phyloP scores from a whole-genome alignment of 2,113 vertebrate genomes.

The Argyrosomus japonicus region DNA sequence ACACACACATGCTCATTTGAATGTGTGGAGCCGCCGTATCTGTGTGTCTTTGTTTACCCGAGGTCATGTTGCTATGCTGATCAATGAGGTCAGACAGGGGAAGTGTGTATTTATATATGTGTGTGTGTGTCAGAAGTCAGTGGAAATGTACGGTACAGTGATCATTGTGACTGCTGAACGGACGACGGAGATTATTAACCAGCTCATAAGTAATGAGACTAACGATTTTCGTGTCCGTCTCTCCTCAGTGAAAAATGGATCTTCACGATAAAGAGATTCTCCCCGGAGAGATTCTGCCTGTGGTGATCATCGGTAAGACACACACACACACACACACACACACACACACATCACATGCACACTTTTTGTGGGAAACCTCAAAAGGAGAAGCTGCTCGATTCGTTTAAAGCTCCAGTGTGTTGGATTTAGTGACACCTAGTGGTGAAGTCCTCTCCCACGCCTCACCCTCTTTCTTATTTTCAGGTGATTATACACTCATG shows the following conservation, averaged over 20 bases:
- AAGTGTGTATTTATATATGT: conserved; percentile 1
- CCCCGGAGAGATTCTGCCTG: conserved; percentile 76
- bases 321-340: conserved; percentile 19
- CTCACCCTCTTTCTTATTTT: too few relatives aligned
- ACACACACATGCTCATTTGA: background rate
- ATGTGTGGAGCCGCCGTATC: background rate
- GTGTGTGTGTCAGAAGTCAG: conserved; percentile 24
- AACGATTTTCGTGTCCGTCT: conserved; percentile 6
- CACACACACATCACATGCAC: conserved; percentile 15
- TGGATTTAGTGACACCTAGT: too few relatives aligned
- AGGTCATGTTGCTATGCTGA: conserved; percentile 25
- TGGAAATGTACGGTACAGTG: conserved; percentile 33
- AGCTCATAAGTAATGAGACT: background rate
- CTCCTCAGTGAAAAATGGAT: conserved; percentile 74
- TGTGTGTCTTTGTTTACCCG: background rate
- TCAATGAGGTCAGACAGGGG: conserved; percentile 13
- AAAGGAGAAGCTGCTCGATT: background rate
- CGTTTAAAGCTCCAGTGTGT: background rate
- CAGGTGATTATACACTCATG: too few relatives aligned
- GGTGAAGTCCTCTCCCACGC: too few relatives aligned
- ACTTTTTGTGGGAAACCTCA: background rate
- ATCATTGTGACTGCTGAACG: background rate
- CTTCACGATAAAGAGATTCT: conserved; percentile 63
- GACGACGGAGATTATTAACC: conserved; percentile 21
- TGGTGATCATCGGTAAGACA: conserved; percentile 83